Percentiles rank a stretch among this genome's conserved stretches.
phyloP scores from a whole-genome alignment of 2,113 vertebrate genomes.

The Rostratula benghalensis region DNA sequence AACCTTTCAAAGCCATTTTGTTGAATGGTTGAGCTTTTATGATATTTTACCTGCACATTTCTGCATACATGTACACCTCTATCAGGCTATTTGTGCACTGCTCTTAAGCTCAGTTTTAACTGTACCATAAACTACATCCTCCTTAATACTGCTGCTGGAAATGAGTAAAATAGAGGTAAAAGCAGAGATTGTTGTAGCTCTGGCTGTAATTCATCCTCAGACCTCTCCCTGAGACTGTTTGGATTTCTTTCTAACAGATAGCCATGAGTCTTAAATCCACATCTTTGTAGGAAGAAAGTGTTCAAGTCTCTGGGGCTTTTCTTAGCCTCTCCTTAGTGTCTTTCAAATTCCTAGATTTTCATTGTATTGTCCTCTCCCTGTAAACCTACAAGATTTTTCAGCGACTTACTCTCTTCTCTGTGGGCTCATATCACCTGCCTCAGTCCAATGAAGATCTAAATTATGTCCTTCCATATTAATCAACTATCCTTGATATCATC shows the following conservation, averaged over 20 bases:
- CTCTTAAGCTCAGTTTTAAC: not conserved
- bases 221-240: not conserved
- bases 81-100: not conserved
- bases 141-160: not conserved
- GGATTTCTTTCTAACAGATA: not conserved
- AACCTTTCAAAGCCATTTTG: not conserved
- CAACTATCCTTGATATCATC: not conserved
- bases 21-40: not conserved
- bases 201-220: not conserved
- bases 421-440: rapidly evolving
- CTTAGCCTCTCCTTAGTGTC: not conserved
- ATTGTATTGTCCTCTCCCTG: not conserved
- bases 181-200: not conserved
- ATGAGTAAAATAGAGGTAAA: not conserved
- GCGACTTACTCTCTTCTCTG: not conserved
- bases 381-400: not conserved
- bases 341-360: not conserved
- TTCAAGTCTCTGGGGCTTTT: not conserved
- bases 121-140: not conserved
- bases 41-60: not conserved
- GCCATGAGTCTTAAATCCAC: not conserved
- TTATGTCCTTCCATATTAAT: not conserved
- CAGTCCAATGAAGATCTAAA: not conserved
- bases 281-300: not conserved
- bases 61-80: not conserved